A percentile compares a stretch with the other conserved stretches of the same genome.
Evolutionary conservation across 2,797 vertebrate genomes (phyloP).

Genomic region (Silurus aristotelis): DNA sequence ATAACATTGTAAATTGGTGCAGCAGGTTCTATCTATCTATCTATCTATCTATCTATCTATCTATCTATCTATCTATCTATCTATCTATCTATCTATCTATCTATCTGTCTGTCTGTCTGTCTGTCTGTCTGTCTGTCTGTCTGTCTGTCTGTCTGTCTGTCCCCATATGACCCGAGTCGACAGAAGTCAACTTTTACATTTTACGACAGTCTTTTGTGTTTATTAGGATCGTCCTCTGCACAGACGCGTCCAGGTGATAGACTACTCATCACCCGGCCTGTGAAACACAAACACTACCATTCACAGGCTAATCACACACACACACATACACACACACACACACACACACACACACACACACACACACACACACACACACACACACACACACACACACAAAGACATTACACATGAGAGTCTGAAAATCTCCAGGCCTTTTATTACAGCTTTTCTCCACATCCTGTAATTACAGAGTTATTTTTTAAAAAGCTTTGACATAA

Average conservation of each 20-base stretch:
- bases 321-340: constrained; percentile 9
- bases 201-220: constrained; percentile 18
- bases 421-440: not conserved
- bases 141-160: too few relatives aligned
- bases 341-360: constrained; percentile 12
- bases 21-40: not conserved
- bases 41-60: too few relatives aligned
- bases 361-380: constrained; percentile 13
- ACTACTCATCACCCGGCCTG: not conserved
- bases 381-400: not conserved
- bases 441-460: not conserved
- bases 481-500: not conserved
- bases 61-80: too few relatives aligned
- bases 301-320: constrained; percentile 20
- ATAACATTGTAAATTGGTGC: not conserved
- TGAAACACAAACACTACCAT: constrained; percentile 2
- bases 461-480: not conserved
- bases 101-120: too few relatives aligned
- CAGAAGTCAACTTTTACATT: not conserved
- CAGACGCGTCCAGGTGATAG: constrained; percentile 24
- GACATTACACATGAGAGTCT: not conserved
- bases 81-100: not conserved
- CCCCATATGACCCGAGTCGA: not conserved
- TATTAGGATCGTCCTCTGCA: constrained; percentile 20
- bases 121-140: too few relatives aligned